Percentiles rank a stretch among this genome's conserved stretches.
These are phyloP conservation scores for Drosophila hawaiiensis DNA, from an alignment of 2,888 invertebrate species.

Conservation along the genomic window DNA sequence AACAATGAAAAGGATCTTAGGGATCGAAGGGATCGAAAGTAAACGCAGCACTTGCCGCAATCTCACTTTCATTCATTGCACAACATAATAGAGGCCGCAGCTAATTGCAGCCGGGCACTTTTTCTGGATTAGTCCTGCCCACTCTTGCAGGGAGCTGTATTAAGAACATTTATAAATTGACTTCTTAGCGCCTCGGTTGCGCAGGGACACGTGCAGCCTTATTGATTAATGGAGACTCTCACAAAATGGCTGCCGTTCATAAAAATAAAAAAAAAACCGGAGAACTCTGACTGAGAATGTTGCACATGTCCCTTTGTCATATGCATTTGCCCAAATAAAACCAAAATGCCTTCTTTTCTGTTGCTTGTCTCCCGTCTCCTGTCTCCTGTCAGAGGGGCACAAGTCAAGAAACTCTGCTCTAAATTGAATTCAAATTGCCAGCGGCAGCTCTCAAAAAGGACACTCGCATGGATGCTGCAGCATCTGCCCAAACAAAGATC, in stretches of 20 bases:
- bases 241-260: slow-evolving; percentile 59
- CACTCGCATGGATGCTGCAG: slow-evolving; percentile 64
- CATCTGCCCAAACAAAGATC: slow-evolving; percentile 83
- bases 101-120: slow-evolving; percentile 58
- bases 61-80: slow-evolving; percentile 81
- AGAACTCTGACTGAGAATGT: slow-evolving; percentile 27
- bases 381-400: slow-evolving; percentile 56
- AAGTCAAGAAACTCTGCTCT: slow-evolving; percentile 74
- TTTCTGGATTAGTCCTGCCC: slow-evolving; percentile 39
- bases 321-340: slow-evolving; percentile 42
- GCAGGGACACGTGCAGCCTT: slow-evolving; percentile 63
- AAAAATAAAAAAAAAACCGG: slow-evolving; percentile 11
- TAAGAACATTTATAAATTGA: slow-evolving; percentile 66
- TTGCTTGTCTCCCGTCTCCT: slow-evolving; percentile 5
- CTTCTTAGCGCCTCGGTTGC: slow-evolving; percentile 70
- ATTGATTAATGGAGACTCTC: slow-evolving; percentile 65
- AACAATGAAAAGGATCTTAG: slow-evolving; percentile 45
- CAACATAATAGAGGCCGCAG: slow-evolving; percentile 68
- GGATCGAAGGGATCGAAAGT: slow-evolving; percentile 2
- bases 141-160: neutral
- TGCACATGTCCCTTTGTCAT: slow-evolving; percentile 79
- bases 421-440: slow-evolving; percentile 82
- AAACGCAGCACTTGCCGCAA: slow-evolving; percentile 45
- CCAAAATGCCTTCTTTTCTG: slow-evolving; percentile 47
- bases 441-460: neutral